These are phyloP conservation scores for Macrosteles quadrilineatus DNA, from an alignment of 1,140 invertebrate species.

Conservation along the genomic window DNA sequence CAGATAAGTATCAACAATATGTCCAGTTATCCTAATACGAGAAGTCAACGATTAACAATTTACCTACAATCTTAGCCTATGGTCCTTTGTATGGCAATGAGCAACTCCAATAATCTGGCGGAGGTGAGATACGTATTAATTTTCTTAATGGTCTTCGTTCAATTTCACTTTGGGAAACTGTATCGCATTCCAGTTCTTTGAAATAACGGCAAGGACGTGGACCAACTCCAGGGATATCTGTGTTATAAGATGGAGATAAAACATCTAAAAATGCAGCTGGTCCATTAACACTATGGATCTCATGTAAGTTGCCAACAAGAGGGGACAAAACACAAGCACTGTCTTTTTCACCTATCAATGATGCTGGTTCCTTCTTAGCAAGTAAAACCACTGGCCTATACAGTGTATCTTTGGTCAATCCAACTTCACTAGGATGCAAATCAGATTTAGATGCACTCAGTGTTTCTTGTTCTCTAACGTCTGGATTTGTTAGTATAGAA, in stretches of 20 bases:
- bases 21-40: no score
- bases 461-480: background rate
- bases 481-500: constrained; percentile 36
- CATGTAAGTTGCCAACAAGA: constrained; percentile 75
- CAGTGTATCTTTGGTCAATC: constrained; percentile 19
- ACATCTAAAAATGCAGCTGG: constrained; percentile 90
- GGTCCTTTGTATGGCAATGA: constrained; percentile 36
- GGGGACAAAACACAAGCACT: constrained; percentile 70
- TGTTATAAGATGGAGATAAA: constrained; percentile 83
- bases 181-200: constrained; percentile 40
- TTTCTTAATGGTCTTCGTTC: constrained; percentile 34
- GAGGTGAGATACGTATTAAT: constrained; percentile 43
- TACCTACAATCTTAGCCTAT: background rate
- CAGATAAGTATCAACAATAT: no score
- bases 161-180: background rate
- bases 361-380: constrained; percentile 48
- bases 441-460: background rate
- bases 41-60: no score
- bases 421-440: constrained; percentile 1
- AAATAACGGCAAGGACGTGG: constrained; percentile 54
- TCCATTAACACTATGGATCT: constrained; percentile 68
- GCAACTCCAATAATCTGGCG: constrained; percentile 38
- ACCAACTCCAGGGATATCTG: constrained; percentile 49
- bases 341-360: constrained; percentile 51
- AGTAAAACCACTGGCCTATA: constrained; percentile 43